phyloP scores from a whole-genome alignment of 2,888 invertebrate genomes.

The Scaeva pyrastri region DNA sequence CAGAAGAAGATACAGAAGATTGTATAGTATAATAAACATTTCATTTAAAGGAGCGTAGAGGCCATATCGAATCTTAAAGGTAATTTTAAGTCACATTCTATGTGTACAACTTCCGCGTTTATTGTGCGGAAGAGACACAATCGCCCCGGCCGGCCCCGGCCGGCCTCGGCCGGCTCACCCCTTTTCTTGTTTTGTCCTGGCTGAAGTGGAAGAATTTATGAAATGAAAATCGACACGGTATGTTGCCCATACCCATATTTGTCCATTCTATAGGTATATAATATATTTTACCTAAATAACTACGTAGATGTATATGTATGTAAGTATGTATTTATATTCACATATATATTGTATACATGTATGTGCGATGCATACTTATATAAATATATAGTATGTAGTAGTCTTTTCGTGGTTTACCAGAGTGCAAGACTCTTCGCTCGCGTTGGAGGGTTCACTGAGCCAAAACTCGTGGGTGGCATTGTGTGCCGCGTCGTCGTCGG shows the following conservation, averaged over 20 bases:
- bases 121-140: slow-evolving; percentile 60
- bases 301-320: neutral
- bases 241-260: slow-evolving; percentile 14
- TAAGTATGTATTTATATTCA: slow-evolving; percentile 44
- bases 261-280: neutral
- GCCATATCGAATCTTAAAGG: slow-evolving; percentile 39
- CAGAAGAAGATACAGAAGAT: slow-evolving; percentile 45
- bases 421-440: slow-evolving; percentile 55
- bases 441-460: slow-evolving; percentile 67
- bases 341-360: no score
- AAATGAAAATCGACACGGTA: slow-evolving; percentile 62
- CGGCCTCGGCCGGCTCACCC: neutral
- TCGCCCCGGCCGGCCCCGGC: neutral
- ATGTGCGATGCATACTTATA: no score
- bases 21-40: no score
- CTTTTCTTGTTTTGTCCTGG: neutral
- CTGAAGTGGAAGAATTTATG: slow-evolving; percentile 33
- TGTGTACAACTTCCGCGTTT: slow-evolving; percentile 64
- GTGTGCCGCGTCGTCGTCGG: slow-evolving; percentile 32
- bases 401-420: slow-evolving; percentile 52
- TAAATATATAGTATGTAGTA: slow-evolving; percentile 30
- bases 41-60: slow-evolving; percentile 45
- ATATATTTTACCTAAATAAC: no score
- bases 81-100: slow-evolving; percentile 49
- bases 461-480: slow-evolving; percentile 74